Conservation (phyloP, 2,113 vertebrate genomes). For the Sylvicapra grimmia region DNA sequence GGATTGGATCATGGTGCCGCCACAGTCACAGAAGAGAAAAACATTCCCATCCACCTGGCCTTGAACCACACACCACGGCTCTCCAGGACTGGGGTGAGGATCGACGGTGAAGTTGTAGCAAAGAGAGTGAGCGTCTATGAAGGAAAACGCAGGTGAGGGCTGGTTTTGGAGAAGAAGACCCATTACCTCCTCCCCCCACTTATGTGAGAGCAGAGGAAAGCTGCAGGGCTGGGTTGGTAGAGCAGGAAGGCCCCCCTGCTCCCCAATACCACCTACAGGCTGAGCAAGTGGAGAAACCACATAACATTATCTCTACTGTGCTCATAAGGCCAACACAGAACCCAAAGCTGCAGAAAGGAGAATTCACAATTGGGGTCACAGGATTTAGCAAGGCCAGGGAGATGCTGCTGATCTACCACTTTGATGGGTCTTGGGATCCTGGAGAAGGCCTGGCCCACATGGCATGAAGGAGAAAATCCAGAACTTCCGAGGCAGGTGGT, state of each 20-base stretch:
- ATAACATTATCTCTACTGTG: background rate
- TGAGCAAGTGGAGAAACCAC: background rate
- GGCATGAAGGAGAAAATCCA: background rate
- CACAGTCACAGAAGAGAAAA: too few species aligned
- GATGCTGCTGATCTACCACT: background rate
- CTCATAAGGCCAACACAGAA: too few species aligned
- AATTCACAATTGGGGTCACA: fast-evolving
- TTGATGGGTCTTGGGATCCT: background rate
- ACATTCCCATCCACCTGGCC: too few species aligned
- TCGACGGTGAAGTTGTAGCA: too few species aligned
- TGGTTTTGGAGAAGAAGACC: fast-evolving
- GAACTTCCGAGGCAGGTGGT: background rate
- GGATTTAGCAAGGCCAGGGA: background rate
- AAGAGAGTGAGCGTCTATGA: background rate
- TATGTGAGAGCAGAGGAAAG: background rate
- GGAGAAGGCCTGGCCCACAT: background rate
- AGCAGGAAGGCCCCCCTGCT: fast-evolving
- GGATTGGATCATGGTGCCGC: fast-evolving
- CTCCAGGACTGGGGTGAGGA: too few species aligned
- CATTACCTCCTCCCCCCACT: fast-evolving
- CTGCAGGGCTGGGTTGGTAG: background rate
- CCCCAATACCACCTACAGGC: background rate
- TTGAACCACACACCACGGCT: too few species aligned
- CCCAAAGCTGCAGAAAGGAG: fast-evolving
- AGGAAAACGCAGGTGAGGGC: background rate